These are phyloP conservation scores for Hypsopygia costalis DNA, from an alignment of 2,888 invertebrate genomes.

Conservation along the genomic window DNA sequence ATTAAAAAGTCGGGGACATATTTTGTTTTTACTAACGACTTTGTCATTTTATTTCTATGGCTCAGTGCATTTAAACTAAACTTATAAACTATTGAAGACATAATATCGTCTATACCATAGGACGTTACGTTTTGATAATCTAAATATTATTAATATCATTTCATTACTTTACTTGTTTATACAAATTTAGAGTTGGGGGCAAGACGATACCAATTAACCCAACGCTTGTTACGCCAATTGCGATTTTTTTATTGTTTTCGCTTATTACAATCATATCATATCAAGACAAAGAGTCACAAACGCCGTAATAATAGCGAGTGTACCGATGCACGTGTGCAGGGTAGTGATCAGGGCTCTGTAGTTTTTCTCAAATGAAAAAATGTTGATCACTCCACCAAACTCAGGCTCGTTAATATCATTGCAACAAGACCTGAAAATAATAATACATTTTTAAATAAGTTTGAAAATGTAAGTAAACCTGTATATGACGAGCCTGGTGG, in stretches of 20 bases:
- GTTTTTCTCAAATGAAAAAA: constrained; percentile 23
- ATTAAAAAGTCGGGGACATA: no score
- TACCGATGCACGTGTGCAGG: constrained; percentile 33
- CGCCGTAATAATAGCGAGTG: constrained; percentile 35
- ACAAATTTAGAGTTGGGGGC: constrained; percentile 22
- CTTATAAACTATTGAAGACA: no score
- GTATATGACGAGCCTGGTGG: no score
- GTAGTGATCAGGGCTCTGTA: constrained; percentile 22
- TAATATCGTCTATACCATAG: no score
- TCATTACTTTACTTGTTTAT: no score
- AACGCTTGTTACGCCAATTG: constrained; percentile 34
- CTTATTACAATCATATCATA: constrained; percentile 30
- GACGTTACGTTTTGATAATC: no score
- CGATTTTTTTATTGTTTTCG: constrained; percentile 29
- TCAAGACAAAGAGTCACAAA: constrained; percentile 36
- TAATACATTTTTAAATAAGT: no score
- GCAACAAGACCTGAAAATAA: constrained; percentile 55
- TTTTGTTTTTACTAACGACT: no score
- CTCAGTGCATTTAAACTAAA: no score
- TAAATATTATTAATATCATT: no score
- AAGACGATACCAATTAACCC: constrained; percentile 37
- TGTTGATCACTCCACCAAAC: constrained; percentile 43
- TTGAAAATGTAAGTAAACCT: no score
- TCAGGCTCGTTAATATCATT: constrained; percentile 39
- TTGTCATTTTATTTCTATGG: no score